Percentiles rank a stretch among this genome's conserved stretches.
phyloP scores from a whole-genome alignment of 2,888 invertebrate genomes.

The Diploptera punctata region DNA sequence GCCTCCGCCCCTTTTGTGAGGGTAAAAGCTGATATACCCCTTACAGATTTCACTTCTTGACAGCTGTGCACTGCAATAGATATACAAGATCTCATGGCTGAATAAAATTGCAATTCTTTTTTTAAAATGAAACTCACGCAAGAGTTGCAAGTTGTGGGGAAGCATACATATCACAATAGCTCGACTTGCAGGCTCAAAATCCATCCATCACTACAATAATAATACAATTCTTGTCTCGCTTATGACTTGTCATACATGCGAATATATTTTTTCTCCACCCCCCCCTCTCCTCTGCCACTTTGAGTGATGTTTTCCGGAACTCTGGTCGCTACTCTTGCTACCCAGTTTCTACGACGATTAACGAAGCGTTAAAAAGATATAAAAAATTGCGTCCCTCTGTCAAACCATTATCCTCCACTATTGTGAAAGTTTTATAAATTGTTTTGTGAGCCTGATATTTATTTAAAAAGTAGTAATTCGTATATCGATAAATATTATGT shows the following conservation, averaged over 20 bases:
- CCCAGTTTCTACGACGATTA: background rate
- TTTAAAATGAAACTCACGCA: slow-evolving; percentile 4
- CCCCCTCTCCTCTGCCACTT: background rate
- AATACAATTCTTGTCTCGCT: background rate
- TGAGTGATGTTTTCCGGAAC: slow-evolving; percentile 14
- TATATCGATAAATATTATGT: no score
- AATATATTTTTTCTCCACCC: no score
- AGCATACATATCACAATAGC: slow-evolving; percentile 13
- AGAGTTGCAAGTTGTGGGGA: background rate
- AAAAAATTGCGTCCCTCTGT: no score
- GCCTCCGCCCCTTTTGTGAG: no score
- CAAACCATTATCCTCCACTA: no score
- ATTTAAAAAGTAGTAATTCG: no score
- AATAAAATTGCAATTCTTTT: background rate
- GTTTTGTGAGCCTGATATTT: no score
- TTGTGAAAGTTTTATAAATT: no score
- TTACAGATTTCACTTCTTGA: background rate
- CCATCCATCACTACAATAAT: slow-evolving; percentile 18
- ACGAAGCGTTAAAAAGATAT: slow-evolving; percentile 4
- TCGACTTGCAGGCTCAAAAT: background rate
- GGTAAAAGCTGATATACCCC: background rate
- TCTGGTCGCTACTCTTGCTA: no score
- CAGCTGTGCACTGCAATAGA: background rate
- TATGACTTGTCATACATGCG: background rate
- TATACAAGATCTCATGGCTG: background rate